Evolutionary conservation across 2,797 vertebrate species (phyloP).

Genomic region (Notolabrus celidotus): DNA sequence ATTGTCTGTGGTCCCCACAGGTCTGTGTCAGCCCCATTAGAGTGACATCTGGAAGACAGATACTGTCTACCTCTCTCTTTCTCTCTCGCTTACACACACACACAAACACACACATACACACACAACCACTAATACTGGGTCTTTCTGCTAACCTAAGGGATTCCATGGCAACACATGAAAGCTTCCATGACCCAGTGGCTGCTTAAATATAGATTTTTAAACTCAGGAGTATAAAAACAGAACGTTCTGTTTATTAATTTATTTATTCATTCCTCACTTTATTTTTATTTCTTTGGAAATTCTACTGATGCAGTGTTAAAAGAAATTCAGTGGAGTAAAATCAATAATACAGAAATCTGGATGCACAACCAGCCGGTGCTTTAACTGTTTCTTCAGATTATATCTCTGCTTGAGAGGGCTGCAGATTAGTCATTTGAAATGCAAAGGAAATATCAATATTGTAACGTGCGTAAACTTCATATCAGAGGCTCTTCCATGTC

Average conservation of each 20-base stretch:
- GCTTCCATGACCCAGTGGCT: conserved; percentile 31
- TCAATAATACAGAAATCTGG: not conserved
- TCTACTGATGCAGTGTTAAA: not conserved
- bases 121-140: conserved; percentile 47
- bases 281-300: conserved; percentile 1
- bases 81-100: not conserved
- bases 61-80: conserved; percentile 22
- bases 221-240: conserved; percentile 14
- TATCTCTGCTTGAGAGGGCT: no score
- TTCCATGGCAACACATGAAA: conserved; percentile 56
- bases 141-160: conserved; percentile 56
- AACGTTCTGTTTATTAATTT: not conserved
- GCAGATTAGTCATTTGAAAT: not conserved
- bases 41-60: conserved; percentile 75
- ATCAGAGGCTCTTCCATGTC: no score
- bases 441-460: no score
- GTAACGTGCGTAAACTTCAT: no score
- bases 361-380: not conserved
- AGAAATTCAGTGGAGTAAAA: not conserved
- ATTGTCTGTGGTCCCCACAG: conserved; percentile 52
- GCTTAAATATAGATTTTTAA: conserved; percentile 44
- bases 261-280: not conserved
- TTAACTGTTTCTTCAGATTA: not conserved
- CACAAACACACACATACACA: conserved; percentile 22
- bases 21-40: conserved; percentile 64